phyloP scores from a whole-genome alignment of 2,888 invertebrate species.

The Cryptocephalus primarius region DNA sequence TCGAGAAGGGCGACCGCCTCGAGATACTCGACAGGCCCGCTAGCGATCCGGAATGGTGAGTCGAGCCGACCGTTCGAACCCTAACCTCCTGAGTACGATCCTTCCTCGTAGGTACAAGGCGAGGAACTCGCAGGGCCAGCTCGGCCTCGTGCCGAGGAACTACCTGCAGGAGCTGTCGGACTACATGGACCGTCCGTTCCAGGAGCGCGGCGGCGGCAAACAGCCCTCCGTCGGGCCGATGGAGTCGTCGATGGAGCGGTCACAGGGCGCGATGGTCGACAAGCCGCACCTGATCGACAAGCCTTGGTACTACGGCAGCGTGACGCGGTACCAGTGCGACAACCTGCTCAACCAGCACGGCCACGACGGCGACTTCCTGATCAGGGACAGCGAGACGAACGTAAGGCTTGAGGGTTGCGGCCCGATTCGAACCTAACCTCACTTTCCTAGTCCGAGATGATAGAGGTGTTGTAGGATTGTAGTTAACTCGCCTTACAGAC shows the following conservation, averaged over 20 bases:
- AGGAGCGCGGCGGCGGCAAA: conserved; percentile 36
- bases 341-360: conserved; percentile 89
- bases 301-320: conserved; percentile 96
- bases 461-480: too few relatives aligned
- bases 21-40: conserved; percentile 94
- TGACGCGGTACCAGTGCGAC: conserved; percentile 94
- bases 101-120: conserved; percentile 58
- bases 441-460: too few relatives aligned
- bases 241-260: conserved; percentile 34
- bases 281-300: conserved; percentile 66
- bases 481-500: too few relatives aligned
- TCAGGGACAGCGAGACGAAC: conserved; percentile 97
- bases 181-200: conserved; percentile 76
- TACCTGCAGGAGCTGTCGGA: conserved; percentile 87
- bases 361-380: conserved; percentile 96
- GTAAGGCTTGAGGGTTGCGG: conserved; percentile 59
- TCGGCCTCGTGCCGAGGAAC: conserved; percentile 92
- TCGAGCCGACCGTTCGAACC: too few relatives aligned
- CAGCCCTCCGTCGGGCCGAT: conserved; percentile 29
- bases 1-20: conserved; percentile 92
- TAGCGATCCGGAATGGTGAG: conserved; percentile 92
- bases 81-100: too few relatives aligned
- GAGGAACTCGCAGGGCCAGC: conserved; percentile 81
- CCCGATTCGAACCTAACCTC: too few relatives aligned
- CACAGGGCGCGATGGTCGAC: conserved; percentile 36